Evolutionary conservation across 1,140 invertebrate genomes (phyloP).

Genomic region (Lepidurus apus): DNA sequence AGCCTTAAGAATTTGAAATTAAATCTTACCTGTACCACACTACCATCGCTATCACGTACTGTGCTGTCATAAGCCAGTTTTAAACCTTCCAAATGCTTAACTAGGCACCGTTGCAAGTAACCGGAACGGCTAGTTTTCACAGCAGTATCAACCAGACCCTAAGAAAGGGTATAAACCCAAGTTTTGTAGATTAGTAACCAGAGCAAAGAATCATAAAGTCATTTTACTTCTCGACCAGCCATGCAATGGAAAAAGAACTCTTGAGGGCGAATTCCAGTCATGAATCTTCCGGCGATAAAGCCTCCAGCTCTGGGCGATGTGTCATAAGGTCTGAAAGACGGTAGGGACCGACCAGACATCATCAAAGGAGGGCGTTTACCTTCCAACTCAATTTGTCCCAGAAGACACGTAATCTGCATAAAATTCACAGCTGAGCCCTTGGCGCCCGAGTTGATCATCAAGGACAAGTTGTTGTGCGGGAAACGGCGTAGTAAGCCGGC

Average conservation of each 20-base stretch:
- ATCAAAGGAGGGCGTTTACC: constrained; percentile 92
- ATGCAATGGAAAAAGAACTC: constrained; percentile 99
- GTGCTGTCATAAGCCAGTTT: constrained; percentile 86
- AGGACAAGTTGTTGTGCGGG: constrained; percentile 89
- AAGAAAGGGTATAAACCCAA: constrained; percentile 27
- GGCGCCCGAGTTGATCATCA: constrained; percentile 97
- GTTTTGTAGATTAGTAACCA: constrained; percentile 28
- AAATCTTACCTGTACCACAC: constrained; percentile 70
- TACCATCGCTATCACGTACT: constrained; percentile 89
- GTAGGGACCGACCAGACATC: constrained; percentile 64
- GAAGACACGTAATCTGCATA: constrained; percentile 93
- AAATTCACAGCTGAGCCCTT: constrained; percentile 94
- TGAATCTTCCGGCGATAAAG: constrained; percentile 90
- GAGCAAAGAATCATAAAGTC: constrained; percentile 26
- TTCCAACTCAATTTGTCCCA: constrained; percentile 98
- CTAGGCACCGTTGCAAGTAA: constrained; percentile 94
- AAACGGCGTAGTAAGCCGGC: constrained; percentile 77
- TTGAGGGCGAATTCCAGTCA: constrained; percentile 94
- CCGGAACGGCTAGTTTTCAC: constrained; percentile 92
- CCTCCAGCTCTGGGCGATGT: constrained; percentile 87
- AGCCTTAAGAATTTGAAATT: not conserved
- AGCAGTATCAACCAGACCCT: constrained; percentile 64
- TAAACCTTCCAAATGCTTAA: constrained; percentile 96
- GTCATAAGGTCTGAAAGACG: constrained; percentile 89
- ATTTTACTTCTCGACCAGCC: constrained; percentile 86